These are phyloP conservation scores for Argyresthia goedartella DNA, from an alignment of 2,888 invertebrate species.

Conservation along the genomic window DNA sequence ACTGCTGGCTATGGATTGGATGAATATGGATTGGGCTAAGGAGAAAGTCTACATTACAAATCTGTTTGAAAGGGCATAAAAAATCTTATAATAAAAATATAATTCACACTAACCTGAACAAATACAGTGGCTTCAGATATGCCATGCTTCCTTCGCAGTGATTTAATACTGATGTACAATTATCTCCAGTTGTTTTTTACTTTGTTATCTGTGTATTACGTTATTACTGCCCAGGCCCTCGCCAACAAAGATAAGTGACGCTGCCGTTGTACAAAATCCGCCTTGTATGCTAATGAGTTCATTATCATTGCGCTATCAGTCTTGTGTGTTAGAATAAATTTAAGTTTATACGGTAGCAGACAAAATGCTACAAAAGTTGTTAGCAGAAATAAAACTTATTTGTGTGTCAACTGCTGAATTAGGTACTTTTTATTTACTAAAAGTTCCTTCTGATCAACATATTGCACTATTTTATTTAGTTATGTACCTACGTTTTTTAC, in stretches of 20 bases:
- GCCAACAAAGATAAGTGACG: neutral
- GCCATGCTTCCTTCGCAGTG: neutral
- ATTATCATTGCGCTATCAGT: neutral
- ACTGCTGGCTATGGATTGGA: too few relatives aligned
- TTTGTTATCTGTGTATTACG: neutral
- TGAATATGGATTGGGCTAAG: too few relatives aligned
- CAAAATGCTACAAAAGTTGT: too few relatives aligned
- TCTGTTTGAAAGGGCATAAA: too few relatives aligned
- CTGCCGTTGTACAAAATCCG: too few relatives aligned
- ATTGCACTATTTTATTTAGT: too few relatives aligned
- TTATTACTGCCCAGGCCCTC: conserved; percentile 23
- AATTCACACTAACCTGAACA: neutral
- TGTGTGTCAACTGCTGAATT: too few relatives aligned
- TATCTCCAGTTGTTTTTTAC: neutral
- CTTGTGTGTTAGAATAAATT: neutral
- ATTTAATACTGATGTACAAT: neutral
- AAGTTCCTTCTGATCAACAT: too few relatives aligned
- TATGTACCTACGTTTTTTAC: too few relatives aligned
- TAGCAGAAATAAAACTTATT: too few relatives aligned
- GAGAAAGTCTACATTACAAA: too few relatives aligned
- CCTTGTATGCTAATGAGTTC: neutral
- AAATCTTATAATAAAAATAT: neutral
- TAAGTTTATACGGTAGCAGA: neutral
- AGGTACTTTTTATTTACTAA: too few relatives aligned
- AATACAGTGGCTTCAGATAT: neutral